Evolutionary conservation across 2,888 invertebrate species (phyloP).

Genomic region (Isoperla grammatica): DNA sequence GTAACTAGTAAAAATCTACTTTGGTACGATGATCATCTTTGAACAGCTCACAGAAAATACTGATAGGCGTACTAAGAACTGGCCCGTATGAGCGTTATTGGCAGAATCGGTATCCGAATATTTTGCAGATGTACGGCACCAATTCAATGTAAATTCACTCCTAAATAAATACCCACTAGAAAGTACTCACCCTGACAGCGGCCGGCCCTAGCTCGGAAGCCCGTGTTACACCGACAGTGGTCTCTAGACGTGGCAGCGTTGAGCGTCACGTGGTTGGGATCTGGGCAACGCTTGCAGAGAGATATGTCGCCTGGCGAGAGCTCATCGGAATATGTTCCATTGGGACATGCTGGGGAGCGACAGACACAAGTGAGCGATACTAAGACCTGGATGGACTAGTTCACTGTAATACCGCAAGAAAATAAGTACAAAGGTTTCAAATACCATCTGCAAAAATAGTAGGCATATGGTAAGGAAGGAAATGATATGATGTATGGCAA

Average conservation of each 20-base stretch:
- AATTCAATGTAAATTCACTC: too few relatives aligned
- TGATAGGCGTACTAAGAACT: too few relatives aligned
- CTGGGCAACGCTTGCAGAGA: constrained; percentile 53
- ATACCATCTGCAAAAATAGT: background rate
- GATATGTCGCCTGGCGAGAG: constrained; percentile 51
- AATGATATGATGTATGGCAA: too few relatives aligned
- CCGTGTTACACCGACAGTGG: constrained; percentile 57
- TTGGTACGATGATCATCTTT: too few relatives aligned
- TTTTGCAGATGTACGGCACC: too few relatives aligned
- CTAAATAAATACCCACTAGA: too few relatives aligned
- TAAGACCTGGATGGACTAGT: too few relatives aligned
- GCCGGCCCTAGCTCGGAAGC: constrained; percentile 49
- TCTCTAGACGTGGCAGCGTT: constrained; percentile 50
- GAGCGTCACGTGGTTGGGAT: constrained; percentile 55
- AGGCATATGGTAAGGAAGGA: background rate
- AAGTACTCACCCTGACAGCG: constrained; percentile 54
- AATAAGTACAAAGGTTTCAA: constrained; percentile 8
- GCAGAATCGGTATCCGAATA: too few relatives aligned
- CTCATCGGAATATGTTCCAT: constrained; percentile 52
- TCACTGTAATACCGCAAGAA: constrained; percentile 4
- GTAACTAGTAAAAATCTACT: too few relatives aligned
- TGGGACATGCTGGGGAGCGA: constrained; percentile 53
- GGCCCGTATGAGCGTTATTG: too few relatives aligned
- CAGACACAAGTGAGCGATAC: background rate
- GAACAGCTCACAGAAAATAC: too few relatives aligned